These are phyloP conservation scores for Amphilophus citrinellus DNA, from an alignment of 2,113 vertebrate species.

Conservation along the genomic window DNA sequence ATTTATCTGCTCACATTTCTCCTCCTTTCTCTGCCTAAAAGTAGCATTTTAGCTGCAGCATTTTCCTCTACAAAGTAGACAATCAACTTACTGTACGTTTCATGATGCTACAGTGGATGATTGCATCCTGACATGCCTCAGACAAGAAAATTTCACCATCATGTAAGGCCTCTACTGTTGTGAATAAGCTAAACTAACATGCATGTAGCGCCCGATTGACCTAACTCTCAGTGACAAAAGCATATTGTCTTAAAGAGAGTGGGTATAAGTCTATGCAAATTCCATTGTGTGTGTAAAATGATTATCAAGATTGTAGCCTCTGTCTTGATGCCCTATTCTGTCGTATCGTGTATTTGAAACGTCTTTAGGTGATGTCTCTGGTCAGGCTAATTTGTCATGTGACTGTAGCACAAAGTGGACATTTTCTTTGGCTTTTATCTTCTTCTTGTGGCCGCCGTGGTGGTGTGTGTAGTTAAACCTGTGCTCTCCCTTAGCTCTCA, in stretches of 20 bases:
- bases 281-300: constrained; percentile 39
- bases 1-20: neutral
- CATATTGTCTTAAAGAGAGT: neutral
- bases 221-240: neutral
- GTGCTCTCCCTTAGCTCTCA: neutral
- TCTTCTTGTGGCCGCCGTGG: neutral
- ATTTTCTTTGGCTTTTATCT: constrained; percentile 42
- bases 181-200: neutral
- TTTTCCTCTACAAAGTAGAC: neutral
- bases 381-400: constrained; percentile 45
- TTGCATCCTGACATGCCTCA: neutral
- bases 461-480: constrained; percentile 26
- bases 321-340: constrained; percentile 62
- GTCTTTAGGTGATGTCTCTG: constrained; percentile 66
- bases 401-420: constrained; percentile 38
- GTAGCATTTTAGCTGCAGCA: neutral
- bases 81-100: neutral
- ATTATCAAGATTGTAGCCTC: constrained; percentile 75
- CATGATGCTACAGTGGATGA: too few relatives aligned
- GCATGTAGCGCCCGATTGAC: neutral
- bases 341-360: constrained; percentile 77
- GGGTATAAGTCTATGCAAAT: neutral
- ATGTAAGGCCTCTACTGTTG: neutral
- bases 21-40: neutral
- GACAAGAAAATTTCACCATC: neutral